Percentiles rank a stretch among this genome's conserved stretches.
Conservation (phyloP, 2,888 invertebrate genomes). For the Drosophila borealis region DNA sequence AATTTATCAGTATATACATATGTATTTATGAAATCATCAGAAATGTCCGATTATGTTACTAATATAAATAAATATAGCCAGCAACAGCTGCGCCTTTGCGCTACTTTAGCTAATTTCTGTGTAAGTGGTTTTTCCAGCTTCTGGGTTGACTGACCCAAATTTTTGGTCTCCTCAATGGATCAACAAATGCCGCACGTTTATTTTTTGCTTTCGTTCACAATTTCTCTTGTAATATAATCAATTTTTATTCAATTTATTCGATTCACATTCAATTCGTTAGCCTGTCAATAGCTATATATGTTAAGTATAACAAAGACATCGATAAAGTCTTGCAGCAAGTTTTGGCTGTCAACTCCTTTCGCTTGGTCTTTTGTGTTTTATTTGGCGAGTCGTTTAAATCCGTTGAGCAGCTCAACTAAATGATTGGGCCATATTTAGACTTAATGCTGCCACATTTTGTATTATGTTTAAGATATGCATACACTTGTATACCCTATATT, state of each 20-base stretch:
- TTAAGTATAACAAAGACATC: conserved; percentile 1
- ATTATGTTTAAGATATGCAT: too few species aligned
- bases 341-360: conserved; percentile 12
- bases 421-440: neutral
- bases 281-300: conserved; percentile 30
- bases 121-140: conserved; percentile 31
- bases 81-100: conserved; percentile 13
- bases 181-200: neutral
- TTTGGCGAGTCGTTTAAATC: conserved; percentile 1
- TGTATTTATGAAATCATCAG: conserved; percentile 6
- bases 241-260: conserved; percentile 47
- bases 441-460: neutral
- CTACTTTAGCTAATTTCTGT: conserved; percentile 43
- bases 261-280: conserved; percentile 49
- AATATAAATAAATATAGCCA: conserved; percentile 19
- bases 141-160: conserved; percentile 7
- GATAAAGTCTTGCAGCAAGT: conserved; percentile 6
- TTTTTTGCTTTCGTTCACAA: conserved; percentile 15
- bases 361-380: conserved; percentile 3
- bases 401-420: neutral
- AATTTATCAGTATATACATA: conserved; percentile 52
- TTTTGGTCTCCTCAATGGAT: conserved; percentile 2
- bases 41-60: neutral
- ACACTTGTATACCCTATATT: too few species aligned
- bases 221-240: conserved; percentile 37